Percentiles rank a stretch among this genome's conserved stretches.
Evolutionary conservation across 1,140 invertebrate species (phyloP).

Genomic region (Pteromalus puparum): DNA sequence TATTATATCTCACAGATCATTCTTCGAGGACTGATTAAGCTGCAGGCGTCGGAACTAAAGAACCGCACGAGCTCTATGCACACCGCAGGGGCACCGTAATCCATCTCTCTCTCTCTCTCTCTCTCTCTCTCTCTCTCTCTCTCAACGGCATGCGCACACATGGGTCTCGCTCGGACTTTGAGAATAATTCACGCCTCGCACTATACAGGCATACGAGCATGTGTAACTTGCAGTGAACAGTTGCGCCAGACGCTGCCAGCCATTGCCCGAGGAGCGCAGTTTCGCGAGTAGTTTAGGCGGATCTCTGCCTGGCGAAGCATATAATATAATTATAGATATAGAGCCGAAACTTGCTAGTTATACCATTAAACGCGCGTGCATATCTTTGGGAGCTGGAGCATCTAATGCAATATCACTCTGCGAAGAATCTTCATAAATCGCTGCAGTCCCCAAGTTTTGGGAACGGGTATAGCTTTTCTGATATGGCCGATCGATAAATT

Average conservation of each 20-base stretch:
- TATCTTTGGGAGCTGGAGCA: no score
- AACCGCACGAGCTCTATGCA: no score
- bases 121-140: no score
- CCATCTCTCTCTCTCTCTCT: no score
- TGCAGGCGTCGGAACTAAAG: no score
- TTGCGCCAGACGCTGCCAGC: background rate
- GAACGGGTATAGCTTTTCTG: background rate
- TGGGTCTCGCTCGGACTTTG: background rate
- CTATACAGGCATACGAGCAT: background rate
- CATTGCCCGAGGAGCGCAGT: background rate
- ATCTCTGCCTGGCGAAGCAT: background rate
- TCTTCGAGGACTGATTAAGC: no score
- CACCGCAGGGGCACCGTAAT: no score
- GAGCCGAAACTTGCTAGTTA: no score
- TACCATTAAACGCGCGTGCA: no score
- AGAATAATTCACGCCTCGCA: slow-evolving; percentile 17
- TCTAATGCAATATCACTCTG: background rate
- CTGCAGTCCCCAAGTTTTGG: background rate
- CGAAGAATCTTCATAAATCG: slow-evolving; percentile 17
- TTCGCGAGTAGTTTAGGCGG: background rate
- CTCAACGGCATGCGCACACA: no score
- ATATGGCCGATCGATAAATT: background rate
- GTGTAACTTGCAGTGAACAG: background rate
- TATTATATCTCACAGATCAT: no score
- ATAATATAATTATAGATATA: no score